Evolutionary conservation across 2,888 invertebrate species (phyloP).

Genomic region (Cephus sareptanus): DNA sequence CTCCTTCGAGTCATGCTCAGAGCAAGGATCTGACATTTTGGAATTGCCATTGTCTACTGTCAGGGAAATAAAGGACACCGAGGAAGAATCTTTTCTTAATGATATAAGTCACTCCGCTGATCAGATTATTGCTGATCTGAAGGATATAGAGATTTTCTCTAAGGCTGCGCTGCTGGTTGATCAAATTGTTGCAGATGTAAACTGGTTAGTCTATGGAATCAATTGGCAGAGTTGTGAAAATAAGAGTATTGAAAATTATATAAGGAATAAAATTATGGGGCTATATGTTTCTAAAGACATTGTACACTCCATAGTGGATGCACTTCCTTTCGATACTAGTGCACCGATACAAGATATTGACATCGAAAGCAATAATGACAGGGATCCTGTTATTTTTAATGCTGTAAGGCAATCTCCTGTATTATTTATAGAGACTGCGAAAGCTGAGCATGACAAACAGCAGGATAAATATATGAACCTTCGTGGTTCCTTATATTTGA

Average conservation of each 20-base stretch:
- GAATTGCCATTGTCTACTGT: conserved; percentile 45
- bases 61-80: conserved; percentile 42
- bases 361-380: too few species aligned
- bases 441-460: too few species aligned
- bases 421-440: too few species aligned
- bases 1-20: conserved; percentile 27
- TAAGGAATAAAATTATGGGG: conserved; percentile 11
- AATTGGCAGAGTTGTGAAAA: too few species aligned
- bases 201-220: neutral
- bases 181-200: conserved; percentile 31
- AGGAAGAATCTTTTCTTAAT: conserved; percentile 47
- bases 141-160: conserved; percentile 37
- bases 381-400: too few species aligned
- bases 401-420: too few species aligned
- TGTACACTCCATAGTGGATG: conserved; percentile 18
- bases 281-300: conserved; percentile 11
- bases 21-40: conserved; percentile 45
- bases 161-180: conserved; percentile 43
- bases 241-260: neutral
- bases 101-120: conserved; percentile 52
- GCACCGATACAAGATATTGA: too few species aligned
- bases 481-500: too few species aligned
- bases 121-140: conserved; percentile 53
- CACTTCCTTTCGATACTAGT: conserved; percentile 22
- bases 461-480: too few species aligned